Percentiles rank a stretch among this genome's conserved stretches.
Evolutionary conservation across 2,888 invertebrate species (phyloP).

Genomic region (Sesamia inferens): DNA sequence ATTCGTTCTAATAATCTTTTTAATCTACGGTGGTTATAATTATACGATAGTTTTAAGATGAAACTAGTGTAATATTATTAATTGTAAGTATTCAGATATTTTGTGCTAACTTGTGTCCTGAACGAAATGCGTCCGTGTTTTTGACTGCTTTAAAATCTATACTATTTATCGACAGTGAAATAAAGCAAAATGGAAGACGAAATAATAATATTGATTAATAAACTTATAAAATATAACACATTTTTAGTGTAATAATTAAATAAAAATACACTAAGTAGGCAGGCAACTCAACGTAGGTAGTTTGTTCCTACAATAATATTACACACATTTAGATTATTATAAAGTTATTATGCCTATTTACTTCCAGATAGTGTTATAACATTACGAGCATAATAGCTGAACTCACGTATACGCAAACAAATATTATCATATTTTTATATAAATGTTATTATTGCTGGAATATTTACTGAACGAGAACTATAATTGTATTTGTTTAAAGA

Average conservation of each 20-base stretch:
- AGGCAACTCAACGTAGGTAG: slow-evolving; percentile 11
- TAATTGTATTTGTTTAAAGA: slow-evolving; percentile 19
- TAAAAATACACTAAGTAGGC: slow-evolving; percentile 10
- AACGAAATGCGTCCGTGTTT: slow-evolving; percentile 64
- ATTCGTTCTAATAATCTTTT: slow-evolving; percentile 80
- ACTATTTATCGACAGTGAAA: slow-evolving; percentile 35
- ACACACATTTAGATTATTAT: slow-evolving; percentile 46
- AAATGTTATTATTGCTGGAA: slow-evolving; percentile 44
- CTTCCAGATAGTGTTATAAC: slow-evolving; percentile 37
- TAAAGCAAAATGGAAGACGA: not conserved
- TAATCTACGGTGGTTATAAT: slow-evolving; percentile 87
- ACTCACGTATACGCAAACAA: slow-evolving; percentile 61
- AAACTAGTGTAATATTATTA: slow-evolving; percentile 78
- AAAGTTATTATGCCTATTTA: slow-evolving; percentile 37
- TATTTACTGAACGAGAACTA: slow-evolving; percentile 29
- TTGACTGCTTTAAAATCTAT: slow-evolving; percentile 34
- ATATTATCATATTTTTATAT: slow-evolving; percentile 62
- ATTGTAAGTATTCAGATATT: slow-evolving; percentile 85
- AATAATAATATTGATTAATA: slow-evolving; percentile 2
- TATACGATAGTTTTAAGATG: slow-evolving; percentile 87
- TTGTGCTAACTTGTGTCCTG: slow-evolving; percentile 80
- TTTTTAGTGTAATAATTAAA: not conserved
- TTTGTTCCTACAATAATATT: slow-evolving; percentile 44
- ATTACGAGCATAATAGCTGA: slow-evolving; percentile 52
- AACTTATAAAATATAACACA: slow-evolving; percentile 13